Base-by-base conservation (phyloP, 2,797 vertebrate species). In the Centroberyx gerrardi region DNA sequence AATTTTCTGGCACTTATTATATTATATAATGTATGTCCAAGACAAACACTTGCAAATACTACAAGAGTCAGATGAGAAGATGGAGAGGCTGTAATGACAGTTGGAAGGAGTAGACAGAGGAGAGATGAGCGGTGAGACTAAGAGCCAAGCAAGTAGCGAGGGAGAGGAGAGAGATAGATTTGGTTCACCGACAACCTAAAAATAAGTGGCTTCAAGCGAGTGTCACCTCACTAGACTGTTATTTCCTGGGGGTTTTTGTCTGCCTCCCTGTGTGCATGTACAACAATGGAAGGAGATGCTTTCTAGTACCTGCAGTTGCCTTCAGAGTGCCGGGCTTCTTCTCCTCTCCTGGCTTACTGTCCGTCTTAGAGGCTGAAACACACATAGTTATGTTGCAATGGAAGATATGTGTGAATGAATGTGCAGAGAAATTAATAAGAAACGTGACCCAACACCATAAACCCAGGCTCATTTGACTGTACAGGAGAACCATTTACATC, bases 341-440 rank as follows among this genome's bases (percentile, higher is more conserved):
- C 76, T 92, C 90, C 0, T 97, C 97, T 4, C 87, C 81, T 5
- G 95, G 81, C 87, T 97, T 98, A 5, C 91, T 62, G 0, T 98
- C 97, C 0, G 96, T 94, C 93, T 97, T 99, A 29, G 95, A 76
- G 3, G 94, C 97, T 99, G 88, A 77, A 81, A 83, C 55, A 56
- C 42, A 80, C 33, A 13, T 44, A 62, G 10, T 0, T 13, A 22
- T 22, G 17, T 49, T n/a, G 6, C 8, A 33, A 31, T 44, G 18
- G 9, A 10, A 9, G 13, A 17, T 29, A 9, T 29, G 7, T 33
- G 28, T 22, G 42, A 0, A 44, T 15, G n/a, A 28, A 5, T 5
- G 6, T 56, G 0, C 44, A 40, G 8, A 40, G 38, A 40, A 40
- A 40, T 40, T 8, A 36, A 18, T 51, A 22, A 48, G 44, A 48